phyloP scores from a whole-genome alignment of 2,113 vertebrate genomes.

The Strigops habroptila region DNA sequence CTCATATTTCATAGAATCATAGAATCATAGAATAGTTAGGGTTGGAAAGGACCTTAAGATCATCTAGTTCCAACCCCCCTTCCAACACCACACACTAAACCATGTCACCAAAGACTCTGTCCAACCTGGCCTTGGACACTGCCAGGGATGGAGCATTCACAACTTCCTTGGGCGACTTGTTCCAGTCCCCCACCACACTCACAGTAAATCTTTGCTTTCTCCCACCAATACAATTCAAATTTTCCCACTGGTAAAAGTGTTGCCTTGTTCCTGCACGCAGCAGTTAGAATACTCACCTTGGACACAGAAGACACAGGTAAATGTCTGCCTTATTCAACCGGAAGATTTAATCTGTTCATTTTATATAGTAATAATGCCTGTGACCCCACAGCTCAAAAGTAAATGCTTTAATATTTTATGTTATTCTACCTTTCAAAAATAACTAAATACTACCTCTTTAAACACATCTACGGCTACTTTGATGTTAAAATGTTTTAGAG shows the following conservation, averaged over 20 bases:
- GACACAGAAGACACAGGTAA: not conserved
- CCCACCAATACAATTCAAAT: rapidly evolving
- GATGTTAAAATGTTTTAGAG: not conserved
- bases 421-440: not conserved
- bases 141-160: not conserved
- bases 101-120: not conserved
- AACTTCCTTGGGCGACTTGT: not conserved
- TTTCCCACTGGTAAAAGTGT: not conserved
- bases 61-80: not conserved
- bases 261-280: not conserved
- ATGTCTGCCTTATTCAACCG: not conserved
- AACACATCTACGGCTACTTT: not conserved
- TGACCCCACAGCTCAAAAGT: not conserved
- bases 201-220: not conserved
- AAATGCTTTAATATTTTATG: not conserved
- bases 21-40: not conserved
- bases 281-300: not conserved
- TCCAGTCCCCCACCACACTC: not conserved
- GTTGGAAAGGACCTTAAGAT: not conserved
- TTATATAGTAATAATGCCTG: not conserved
- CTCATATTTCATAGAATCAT: not conserved
- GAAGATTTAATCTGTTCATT: not conserved
- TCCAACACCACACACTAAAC: not conserved
- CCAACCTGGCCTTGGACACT: not conserved
- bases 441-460: not conserved